Conservation (phyloP, 1,140 invertebrate species). For the Drosophila arizonae region DNA sequence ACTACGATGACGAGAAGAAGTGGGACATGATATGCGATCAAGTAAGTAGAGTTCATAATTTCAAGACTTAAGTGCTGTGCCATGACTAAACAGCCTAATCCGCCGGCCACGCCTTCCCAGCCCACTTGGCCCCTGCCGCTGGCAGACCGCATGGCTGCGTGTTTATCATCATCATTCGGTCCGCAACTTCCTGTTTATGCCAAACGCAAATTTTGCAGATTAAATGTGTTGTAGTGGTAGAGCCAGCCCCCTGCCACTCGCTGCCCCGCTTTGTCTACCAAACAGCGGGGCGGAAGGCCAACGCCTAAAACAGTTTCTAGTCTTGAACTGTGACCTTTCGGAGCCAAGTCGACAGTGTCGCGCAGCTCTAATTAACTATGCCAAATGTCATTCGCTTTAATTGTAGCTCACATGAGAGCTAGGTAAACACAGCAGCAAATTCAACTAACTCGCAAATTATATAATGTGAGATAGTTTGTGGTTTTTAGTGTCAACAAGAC, state of each 20-base stretch:
- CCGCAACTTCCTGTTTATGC: constrained; percentile 49
- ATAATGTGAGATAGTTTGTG: not conserved
- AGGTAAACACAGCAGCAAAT: not conserved
- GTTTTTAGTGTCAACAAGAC: no score
- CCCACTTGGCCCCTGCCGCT: not conserved
- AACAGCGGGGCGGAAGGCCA: constrained; percentile 12
- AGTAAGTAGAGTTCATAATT: constrained; percentile 84
- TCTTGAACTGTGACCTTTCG: constrained; percentile 69
- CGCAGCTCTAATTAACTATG: constrained; percentile 64
- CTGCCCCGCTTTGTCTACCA: not conserved
- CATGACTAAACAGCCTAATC: constrained; percentile 10
- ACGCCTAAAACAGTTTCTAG: constrained; percentile 41
- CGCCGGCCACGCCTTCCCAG: not conserved
- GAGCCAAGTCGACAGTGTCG: constrained; percentile 22
- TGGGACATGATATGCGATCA: constrained; percentile 99
- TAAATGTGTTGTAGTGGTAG: constrained; percentile 14
- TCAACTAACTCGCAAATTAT: not conserved
- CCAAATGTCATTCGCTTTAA: constrained; percentile 63
- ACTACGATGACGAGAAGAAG: constrained; percentile 99
- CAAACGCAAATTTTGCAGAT: constrained; percentile 44
- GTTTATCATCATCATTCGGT: constrained; percentile 28
- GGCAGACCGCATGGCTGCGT: constrained; percentile 9
- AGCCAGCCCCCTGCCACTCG: not conserved
- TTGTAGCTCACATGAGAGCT: constrained; percentile 39
- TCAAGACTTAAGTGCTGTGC: constrained; percentile 14